Evolutionary conservation across 2,113 vertebrate genomes (phyloP), one percentile per base, ranked within the genome.

Genomic region (Perca schrenkii): DNA sequence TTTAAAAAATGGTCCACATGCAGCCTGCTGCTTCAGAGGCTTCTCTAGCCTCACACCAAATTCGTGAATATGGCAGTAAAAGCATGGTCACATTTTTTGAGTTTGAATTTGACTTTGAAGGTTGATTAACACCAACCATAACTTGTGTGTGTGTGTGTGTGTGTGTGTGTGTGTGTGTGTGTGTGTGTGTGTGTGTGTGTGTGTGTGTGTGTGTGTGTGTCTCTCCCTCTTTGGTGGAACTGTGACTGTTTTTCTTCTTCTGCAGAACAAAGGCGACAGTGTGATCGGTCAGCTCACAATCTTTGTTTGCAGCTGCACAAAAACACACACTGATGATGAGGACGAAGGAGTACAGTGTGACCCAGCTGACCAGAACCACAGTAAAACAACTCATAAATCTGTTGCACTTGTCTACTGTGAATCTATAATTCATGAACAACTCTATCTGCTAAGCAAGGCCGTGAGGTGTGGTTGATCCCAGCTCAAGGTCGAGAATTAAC

Each of bases 261-360:
- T 66, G 12, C 61, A 80, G 63, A 82, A 93, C 91, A 93, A 93
- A 89, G 86, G 50, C 46, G n/a, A 63, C 80, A 92, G 82, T 93
- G 85, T 92, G 83, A 58, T 4, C 36, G 1, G 36, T 80, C 85
- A 74, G 67, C 87, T 86, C 87, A 90, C 89, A 0, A 65, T 83
- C 68, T 65, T 76, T 86, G 83, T 90, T 89, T 73, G 82, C 85
- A 90, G 84, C 88, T 92, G 89, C 83, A 79, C 69, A 76, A 82
- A 88, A 52, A 85, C 81, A 86, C 78, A 83, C 74, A 69, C 22
- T 49, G 34, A 34, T 36, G 71, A 68, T 68, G 71, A 43, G 21
- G 63, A 66, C 61, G 78, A 79, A 65, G 84, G 57, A 71, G 71
- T 68, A 78, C 69, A 83, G 70, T 76, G 40, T 21, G 3, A 56